Evolutionary conservation across 2,113 vertebrate genomes (phyloP).

Genomic region (Empidonax alnorum): DNA sequence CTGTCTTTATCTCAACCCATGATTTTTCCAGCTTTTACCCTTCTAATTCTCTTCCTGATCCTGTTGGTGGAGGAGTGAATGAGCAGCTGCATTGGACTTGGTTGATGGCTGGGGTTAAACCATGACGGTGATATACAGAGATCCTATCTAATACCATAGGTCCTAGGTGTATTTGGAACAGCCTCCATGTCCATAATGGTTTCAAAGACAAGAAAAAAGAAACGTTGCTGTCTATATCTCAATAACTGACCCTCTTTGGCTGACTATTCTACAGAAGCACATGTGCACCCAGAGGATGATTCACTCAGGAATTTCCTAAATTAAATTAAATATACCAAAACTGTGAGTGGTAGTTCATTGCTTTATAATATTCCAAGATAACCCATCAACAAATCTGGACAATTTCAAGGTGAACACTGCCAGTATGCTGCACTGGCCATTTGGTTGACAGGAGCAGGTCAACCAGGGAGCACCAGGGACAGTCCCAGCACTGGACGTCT

Average conservation of each 20-base stretch:
- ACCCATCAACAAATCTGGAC: background rate
- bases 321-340: background rate
- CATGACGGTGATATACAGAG: background rate
- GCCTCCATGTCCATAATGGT: background rate
- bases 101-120: background rate
- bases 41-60: background rate
- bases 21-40: background rate
- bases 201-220: background rate
- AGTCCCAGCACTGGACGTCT: fast-evolving
- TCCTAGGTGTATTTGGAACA: background rate
- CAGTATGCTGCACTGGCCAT: background rate
- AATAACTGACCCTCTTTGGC: background rate
- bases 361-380: background rate
- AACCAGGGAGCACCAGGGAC: background rate
- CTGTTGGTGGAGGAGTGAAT: background rate
- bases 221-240: background rate
- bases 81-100: fast-evolving
- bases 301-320: background rate
- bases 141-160: background rate
- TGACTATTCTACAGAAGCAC: background rate
- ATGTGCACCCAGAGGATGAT: background rate
- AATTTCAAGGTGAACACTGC: background rate
- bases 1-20: background rate
- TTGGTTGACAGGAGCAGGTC: background rate
- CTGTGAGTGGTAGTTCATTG: background rate